These are phyloP conservation scores for Sylvietta virens DNA, from an alignment of 2,113 vertebrate genomes.

Conservation along the genomic window DNA sequence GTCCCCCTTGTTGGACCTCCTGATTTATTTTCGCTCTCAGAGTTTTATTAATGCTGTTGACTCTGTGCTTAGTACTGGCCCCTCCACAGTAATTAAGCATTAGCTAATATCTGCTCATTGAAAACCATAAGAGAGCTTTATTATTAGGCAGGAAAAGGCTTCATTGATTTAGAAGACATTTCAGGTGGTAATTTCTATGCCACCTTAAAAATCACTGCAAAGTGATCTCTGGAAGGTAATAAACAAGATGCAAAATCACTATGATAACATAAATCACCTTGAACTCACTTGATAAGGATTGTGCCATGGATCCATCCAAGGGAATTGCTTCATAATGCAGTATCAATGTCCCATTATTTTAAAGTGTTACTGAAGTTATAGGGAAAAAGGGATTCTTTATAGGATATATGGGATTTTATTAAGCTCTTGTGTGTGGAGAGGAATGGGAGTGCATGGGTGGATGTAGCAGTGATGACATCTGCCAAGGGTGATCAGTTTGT, in stretches of 20 bases:
- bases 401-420: neutral
- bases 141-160: constrained; percentile 6
- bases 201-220: constrained; percentile 53
- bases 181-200: constrained; percentile 44
- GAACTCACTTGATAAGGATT: neutral
- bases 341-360: constrained; percentile 39
- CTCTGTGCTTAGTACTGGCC: neutral
- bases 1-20: neutral
- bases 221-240: constrained; percentile 60
- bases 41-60: constrained; percentile 27
- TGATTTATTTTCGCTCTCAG: constrained; percentile 1
- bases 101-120: constrained; percentile 37
- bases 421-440: neutral
- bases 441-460: neutral
- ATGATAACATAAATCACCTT: constrained; percentile 37
- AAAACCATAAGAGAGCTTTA: constrained; percentile 42
- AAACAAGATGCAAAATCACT: constrained; percentile 69
- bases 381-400: neutral
- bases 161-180: constrained; percentile 60
- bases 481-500: neutral
- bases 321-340: constrained; percentile 27
- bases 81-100: constrained; percentile 54
- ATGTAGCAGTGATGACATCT: neutral
- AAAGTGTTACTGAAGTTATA: constrained; percentile 21
- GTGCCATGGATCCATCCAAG: neutral